Conservation (phyloP, 2,797 vertebrate genomes). For the Sciurus vulgaris region DNA sequence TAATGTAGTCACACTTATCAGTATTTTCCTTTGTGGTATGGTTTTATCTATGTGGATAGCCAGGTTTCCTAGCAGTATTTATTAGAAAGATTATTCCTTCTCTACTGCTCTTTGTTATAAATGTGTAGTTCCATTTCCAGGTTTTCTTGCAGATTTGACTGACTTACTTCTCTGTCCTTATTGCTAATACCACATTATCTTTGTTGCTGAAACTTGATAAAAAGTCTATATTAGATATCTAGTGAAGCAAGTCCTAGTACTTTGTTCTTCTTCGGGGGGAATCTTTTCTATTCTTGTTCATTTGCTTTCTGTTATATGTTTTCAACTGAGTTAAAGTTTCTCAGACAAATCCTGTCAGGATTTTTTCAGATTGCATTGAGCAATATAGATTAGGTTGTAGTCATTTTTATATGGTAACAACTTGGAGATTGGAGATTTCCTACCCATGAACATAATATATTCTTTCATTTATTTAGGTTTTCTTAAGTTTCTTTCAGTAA, state of each 20-base stretch:
- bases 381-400: not conserved
- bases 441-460: not conserved
- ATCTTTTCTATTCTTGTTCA: not conserved
- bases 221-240: not conserved
- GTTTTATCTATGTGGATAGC: not conserved
- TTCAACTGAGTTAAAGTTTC: not conserved
- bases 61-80: not conserved
- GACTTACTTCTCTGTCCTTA: not conserved
- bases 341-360: not conserved
- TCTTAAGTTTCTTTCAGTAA: not conserved
- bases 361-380: not conserved
- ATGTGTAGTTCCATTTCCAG: not conserved
- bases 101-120: not conserved
- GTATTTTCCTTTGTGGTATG: not conserved
- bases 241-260: not conserved
- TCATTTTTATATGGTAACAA: not conserved
- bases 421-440: not conserved
- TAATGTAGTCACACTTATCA: not conserved
- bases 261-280: not conserved
- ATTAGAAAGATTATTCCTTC: not conserved
- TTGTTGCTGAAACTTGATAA: not conserved
- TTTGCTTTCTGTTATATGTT: not conserved
- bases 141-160: not conserved
- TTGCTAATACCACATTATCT: not conserved
- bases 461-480: not conserved